Evolutionary conservation across 2,797 vertebrate genomes (phyloP).

Genomic region (Sebastes itinus): DNA sequence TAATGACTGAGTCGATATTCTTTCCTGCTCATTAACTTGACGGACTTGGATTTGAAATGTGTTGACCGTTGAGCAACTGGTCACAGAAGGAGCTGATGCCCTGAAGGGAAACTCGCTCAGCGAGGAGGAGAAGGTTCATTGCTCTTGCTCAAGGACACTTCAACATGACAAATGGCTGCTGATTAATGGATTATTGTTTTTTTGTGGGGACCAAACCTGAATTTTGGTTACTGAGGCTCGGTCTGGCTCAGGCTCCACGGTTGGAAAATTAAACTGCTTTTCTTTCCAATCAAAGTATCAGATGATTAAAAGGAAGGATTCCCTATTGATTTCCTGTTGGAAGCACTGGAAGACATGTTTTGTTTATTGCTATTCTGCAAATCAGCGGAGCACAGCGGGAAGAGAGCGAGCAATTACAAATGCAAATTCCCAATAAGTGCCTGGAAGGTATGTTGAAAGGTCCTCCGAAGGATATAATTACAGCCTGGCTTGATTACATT

Average conservation of each 20-base stretch:
- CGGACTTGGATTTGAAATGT: background rate
- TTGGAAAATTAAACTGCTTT: constrained; percentile 28
- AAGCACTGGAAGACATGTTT: constrained; percentile 66
- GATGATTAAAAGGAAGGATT: constrained; percentile 70
- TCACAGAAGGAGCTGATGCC: constrained; percentile 1
- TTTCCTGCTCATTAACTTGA: constrained; percentile 17
- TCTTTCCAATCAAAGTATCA: constrained; percentile 51
- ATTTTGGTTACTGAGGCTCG: background rate
- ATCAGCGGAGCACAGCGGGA: constrained; percentile 60
- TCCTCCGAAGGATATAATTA: constrained; percentile 75
- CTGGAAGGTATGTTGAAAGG: constrained; percentile 73
- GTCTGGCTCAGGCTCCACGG: background rate
- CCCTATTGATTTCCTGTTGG: constrained; percentile 63
- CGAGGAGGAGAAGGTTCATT: background rate
- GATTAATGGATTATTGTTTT: constrained; percentile 24
- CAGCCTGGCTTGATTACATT: constrained; percentile 74
- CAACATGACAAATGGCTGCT: constrained; percentile 13
- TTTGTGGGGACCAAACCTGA: constrained; percentile 1
- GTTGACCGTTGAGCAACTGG: background rate
- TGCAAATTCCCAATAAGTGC: constrained; percentile 75
- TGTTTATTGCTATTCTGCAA: constrained; percentile 74
- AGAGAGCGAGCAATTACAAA: constrained; percentile 73
- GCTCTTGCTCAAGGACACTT: constrained; percentile 30
- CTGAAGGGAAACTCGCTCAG: background rate
- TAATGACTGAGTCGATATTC: background rate